phyloP scores from a whole-genome alignment of 2,888 invertebrate genomes.

The Rugalucina vietnamica region DNA sequence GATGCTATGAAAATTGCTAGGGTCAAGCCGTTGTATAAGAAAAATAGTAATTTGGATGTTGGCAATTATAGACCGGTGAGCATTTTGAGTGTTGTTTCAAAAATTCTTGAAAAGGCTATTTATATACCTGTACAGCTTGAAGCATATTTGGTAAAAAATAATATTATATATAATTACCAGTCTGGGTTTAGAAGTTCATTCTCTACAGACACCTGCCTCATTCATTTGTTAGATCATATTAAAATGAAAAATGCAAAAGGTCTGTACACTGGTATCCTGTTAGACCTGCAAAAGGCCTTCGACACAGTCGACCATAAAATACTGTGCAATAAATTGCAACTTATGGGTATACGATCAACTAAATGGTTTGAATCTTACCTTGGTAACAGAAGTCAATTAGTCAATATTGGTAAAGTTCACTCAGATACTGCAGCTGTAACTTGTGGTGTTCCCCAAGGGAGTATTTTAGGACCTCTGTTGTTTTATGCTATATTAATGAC shows the following conservation, averaged over 20 bases:
- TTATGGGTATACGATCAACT: neutral
- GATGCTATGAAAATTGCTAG: conserved; percentile 39
- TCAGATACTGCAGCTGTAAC: neutral
- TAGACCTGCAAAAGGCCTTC: conserved; percentile 49
- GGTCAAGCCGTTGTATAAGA: conserved; percentile 48
- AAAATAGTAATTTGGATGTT: conserved; percentile 29
- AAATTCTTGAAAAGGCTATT: conserved; percentile 45
- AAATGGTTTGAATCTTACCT: neutral
- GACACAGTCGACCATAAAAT: conserved; percentile 45
- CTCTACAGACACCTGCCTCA: conserved; percentile 44
- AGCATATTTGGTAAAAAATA: conserved; percentile 23
- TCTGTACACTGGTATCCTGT: conserved; percentile 20
- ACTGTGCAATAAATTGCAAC: conserved; percentile 24
- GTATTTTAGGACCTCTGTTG: neutral
- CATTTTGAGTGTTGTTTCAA: conserved; percentile 47
- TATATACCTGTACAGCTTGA: conserved; percentile 35
- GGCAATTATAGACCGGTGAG: conserved; percentile 56
- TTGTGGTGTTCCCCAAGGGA: conserved; percentile 19
- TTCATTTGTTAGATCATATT: conserved; percentile 37
- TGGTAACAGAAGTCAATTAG: neutral
- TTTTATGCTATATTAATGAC: neutral
- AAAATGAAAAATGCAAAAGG: conserved; percentile 24
- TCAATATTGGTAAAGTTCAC: neutral
- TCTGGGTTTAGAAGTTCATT: conserved; percentile 24
- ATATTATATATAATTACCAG: conserved; percentile 30